Conservation (phyloP, 2,113 vertebrate genomes). For the Neopipo cinnamomea region DNA sequence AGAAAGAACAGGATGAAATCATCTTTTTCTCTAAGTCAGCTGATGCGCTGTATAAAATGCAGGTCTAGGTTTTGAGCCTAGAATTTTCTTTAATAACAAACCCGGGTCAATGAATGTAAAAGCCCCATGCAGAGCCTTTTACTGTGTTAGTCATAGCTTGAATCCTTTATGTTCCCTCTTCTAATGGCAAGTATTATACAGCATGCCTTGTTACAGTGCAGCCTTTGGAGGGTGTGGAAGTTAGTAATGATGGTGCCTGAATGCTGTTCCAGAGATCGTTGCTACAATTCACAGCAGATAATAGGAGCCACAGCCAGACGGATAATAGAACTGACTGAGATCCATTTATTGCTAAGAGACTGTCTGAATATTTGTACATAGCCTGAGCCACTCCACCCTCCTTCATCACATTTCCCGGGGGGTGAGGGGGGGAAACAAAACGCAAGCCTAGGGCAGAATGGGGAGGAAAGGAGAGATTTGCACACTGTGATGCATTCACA, state of each 20-base stretch:
- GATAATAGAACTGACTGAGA: conserved; percentile 77
- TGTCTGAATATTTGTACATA: conserved; percentile 77
- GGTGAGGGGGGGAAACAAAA: background rate
- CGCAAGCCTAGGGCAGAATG: conserved; percentile 22
- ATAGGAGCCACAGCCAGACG: conserved; percentile 73
- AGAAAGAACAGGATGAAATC: background rate
- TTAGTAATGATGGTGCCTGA: conserved; percentile 74
- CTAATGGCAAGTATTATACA: conserved; percentile 76
- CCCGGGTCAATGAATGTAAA: conserved; percentile 68
- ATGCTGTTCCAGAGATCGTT: conserved; percentile 73
- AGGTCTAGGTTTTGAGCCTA: conserved; percentile 52
- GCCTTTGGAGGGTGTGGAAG: conserved; percentile 74
- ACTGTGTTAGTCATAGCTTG: conserved; percentile 76
- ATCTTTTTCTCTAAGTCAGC: conserved; percentile 29
- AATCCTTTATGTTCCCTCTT: conserved; percentile 73
- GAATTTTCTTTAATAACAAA: conserved; percentile 71
- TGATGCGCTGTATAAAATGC: conserved; percentile 8
- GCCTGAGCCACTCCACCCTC: conserved; percentile 66
- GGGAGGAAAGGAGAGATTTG: conserved; percentile 34
- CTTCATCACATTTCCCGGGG: conserved; percentile 70
- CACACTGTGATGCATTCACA: background rate
- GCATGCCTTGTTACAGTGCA: conserved; percentile 58
- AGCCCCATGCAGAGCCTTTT: conserved; percentile 67
- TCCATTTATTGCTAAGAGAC: conserved; percentile 82
- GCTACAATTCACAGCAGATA: conserved; percentile 79